Conservation (phyloP, 2,888 invertebrate genomes). For the Tryphoninae sp. region DNA sequence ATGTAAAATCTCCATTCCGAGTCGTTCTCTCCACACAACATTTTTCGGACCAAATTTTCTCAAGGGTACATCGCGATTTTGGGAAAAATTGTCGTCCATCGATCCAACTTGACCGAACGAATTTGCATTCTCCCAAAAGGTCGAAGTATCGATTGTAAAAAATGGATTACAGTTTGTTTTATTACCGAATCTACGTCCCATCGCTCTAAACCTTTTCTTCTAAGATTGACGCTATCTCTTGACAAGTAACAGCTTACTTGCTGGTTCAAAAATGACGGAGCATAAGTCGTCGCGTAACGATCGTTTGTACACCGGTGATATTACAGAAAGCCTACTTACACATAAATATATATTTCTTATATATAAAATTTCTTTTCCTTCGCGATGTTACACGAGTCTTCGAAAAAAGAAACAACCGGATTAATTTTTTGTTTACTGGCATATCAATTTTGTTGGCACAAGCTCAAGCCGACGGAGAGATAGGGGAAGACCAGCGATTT, state of each 20-base stretch:
- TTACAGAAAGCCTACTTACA: constrained; percentile 50
- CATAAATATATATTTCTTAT: constrained; percentile 38
- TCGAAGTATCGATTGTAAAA: too few relatives aligned
- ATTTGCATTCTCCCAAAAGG: too few relatives aligned
- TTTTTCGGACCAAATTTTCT: too few relatives aligned
- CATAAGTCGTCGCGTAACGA: constrained; percentile 21
- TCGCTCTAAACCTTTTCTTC: not conserved
- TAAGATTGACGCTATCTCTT: constrained; percentile 52
- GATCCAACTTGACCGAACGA: too few relatives aligned
- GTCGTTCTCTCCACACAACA: too few relatives aligned
- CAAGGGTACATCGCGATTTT: too few relatives aligned
- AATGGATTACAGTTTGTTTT: too few relatives aligned
- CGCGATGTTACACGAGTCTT: constrained; percentile 37
- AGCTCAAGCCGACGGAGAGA: constrained; percentile 59
- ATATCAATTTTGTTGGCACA: constrained; percentile 57
- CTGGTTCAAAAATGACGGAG: not conserved
- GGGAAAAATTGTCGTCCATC: too few relatives aligned
- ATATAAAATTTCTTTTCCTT: constrained; percentile 33
- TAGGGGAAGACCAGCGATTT: constrained; percentile 45
- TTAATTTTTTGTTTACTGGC: constrained; percentile 21
- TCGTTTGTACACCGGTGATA: constrained; percentile 45
- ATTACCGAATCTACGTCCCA: too few relatives aligned
- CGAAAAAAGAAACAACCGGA: constrained; percentile 38
- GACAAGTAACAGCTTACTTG: not conserved
- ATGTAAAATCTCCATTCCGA: not conserved